Evolutionary conservation across 1,140 invertebrate genomes (phyloP).

Genomic region (Linepithema humile): DNA sequence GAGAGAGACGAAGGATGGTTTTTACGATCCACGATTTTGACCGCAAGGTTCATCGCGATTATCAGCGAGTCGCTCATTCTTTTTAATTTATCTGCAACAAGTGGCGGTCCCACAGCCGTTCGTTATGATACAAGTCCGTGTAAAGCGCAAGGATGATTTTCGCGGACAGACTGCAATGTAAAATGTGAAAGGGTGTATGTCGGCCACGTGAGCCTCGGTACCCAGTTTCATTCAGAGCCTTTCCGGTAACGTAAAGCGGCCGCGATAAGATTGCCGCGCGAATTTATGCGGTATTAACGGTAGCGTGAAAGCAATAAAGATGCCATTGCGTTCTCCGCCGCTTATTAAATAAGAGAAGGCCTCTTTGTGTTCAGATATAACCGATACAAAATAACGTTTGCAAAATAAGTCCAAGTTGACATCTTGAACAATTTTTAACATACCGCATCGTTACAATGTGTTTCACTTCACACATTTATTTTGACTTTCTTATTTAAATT

Average conservation of each 20-base stretch:
- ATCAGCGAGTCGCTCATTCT: slow-evolving; percentile 10
- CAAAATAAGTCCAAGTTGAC: background rate
- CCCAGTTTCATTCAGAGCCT: slow-evolving; percentile 39
- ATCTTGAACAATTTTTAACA: background rate
- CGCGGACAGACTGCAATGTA: background rate
- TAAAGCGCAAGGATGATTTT: slow-evolving; percentile 30
- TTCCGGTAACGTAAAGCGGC: slow-evolving; percentile 31
- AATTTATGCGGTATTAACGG: slow-evolving; percentile 54
- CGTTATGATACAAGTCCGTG: slow-evolving; percentile 24
- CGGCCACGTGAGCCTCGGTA: slow-evolving; percentile 38
- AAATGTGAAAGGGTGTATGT: slow-evolving; percentile 56
- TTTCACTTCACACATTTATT: background rate
- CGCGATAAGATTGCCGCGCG: slow-evolving; percentile 48
- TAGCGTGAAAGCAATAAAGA: slow-evolving; percentile 45
- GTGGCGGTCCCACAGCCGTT: slow-evolving; percentile 11
- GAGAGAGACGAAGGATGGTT: slow-evolving; percentile 13
- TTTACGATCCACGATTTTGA: slow-evolving; percentile 28
- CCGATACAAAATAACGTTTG: background rate
- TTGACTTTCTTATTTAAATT: background rate
- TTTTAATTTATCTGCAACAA: slow-evolving; percentile 58
- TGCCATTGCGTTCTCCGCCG: slow-evolving; percentile 14
- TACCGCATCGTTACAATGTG: too few relatives aligned
- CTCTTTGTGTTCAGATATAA: background rate
- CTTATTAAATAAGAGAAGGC: slow-evolving; percentile 44
- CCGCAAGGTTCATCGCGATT: slow-evolving; percentile 15